A percentile compares a stretch with the other conserved stretches of the same genome.
phyloP scores from a whole-genome alignment of 2,888 invertebrate species.

The Eretmocerus hayati region DNA sequence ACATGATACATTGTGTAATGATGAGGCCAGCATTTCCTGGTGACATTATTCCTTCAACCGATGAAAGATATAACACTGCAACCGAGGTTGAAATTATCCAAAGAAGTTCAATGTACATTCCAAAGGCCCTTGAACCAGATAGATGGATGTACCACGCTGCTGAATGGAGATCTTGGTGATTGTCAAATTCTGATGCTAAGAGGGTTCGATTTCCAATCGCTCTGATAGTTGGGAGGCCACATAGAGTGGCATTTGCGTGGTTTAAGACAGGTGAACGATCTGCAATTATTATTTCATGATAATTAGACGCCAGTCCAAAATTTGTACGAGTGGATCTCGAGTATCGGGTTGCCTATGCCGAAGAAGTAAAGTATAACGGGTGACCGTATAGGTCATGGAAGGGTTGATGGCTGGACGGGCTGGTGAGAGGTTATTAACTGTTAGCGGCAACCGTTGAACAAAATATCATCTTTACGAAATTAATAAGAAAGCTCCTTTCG shows the following conservation, averaged over 20 bases:
- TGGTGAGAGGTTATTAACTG: too few species aligned
- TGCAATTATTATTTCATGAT: too few species aligned
- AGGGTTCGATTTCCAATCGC: conserved; percentile 65
- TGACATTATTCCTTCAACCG: conserved; percentile 44
- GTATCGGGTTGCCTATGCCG: too few species aligned
- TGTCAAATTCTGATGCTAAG: conserved; percentile 54
- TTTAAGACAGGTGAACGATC: conserved; percentile 80
- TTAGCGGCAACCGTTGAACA: too few species aligned
- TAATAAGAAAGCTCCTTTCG: too few species aligned
- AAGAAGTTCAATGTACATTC: conserved; percentile 57
- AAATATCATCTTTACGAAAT: too few species aligned
- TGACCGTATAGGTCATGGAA: too few species aligned
- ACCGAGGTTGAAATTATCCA: conserved; percentile 55
- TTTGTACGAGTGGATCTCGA: too few species aligned
- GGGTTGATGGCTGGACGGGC: too few species aligned
- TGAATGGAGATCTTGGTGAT: conserved; percentile 58
- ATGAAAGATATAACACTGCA: conserved; percentile 57
- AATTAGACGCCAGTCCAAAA: too few species aligned
- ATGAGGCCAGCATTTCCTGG: conserved; percentile 51
- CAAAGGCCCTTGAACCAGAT: conserved; percentile 59
- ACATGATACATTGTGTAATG: conserved; percentile 50
- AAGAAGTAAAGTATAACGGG: too few species aligned
- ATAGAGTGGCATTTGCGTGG: conserved; percentile 70
- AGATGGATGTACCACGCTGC: conserved; percentile 64
- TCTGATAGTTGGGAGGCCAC: conserved; percentile 73